Evolutionary conservation across 35 echinoderm and acorn worm genomes (phyloP).

Genomic region (Ptychodera flava): DNA sequence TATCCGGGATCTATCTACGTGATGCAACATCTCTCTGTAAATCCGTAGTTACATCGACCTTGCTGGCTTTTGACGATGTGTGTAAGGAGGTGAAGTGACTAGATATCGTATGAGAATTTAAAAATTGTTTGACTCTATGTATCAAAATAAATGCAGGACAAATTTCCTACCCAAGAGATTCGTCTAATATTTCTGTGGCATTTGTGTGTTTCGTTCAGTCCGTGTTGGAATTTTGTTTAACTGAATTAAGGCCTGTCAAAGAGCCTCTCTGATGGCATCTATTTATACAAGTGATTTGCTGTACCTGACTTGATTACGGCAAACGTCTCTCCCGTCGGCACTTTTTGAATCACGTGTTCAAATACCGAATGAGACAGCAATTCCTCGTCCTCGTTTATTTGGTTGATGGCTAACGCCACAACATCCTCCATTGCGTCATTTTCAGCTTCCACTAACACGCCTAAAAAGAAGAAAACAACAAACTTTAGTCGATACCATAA

Average conservation of each 20-base stretch:
- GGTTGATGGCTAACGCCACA: not conserved
- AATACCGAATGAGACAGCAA: not conserved
- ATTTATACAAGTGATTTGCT: not conserved
- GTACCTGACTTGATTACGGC: not conserved
- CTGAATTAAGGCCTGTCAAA: no score
- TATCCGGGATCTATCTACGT: no score
- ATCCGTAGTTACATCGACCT: no score
- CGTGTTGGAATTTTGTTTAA: no score
- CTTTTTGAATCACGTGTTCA: not conserved
- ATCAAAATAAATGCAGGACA: not conserved
- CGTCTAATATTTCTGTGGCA: no score
- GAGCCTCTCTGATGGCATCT: not conserved
- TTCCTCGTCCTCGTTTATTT: not conserved
- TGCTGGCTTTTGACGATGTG: no score
- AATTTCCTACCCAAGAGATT: not conserved
- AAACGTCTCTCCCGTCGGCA: not conserved
- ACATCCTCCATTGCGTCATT: not conserved
- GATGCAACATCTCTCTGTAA: no score
- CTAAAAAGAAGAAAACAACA: no score
- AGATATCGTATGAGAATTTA: no score
- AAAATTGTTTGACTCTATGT: not conserved
- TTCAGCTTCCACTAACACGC: not conserved
- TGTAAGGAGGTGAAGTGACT: no score
- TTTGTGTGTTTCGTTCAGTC: no score
- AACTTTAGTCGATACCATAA: no score